phyloP scores from a whole-genome alignment of 2,797 vertebrate genomes.

The Squalus acanthias region DNA sequence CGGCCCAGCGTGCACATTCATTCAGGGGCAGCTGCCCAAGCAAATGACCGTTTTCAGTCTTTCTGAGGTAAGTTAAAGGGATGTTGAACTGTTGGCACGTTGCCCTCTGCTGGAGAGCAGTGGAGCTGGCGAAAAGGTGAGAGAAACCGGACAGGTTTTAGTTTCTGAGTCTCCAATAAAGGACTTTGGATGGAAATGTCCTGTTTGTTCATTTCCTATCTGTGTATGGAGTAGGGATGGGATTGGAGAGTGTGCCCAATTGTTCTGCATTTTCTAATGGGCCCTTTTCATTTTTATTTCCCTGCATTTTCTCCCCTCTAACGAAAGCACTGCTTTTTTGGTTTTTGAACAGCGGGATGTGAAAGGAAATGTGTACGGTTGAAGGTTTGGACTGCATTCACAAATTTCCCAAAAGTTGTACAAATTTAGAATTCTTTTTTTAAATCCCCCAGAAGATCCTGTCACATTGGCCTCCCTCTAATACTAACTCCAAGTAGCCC shows the following conservation, averaged over 20 bases:
- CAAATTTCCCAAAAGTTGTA: background rate
- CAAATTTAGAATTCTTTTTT: background rate
- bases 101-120: constrained; percentile 17
- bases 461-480: no score
- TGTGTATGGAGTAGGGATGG: background rate
- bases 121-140: background rate
- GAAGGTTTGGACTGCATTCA: background rate
- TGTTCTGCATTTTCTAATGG: background rate
- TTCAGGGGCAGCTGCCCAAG: background rate
- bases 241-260: background rate
- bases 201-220: background rate
- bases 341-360: no score
- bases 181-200: background rate
- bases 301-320: no score
- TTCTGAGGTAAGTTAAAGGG: background rate
- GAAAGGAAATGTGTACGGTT: background rate
- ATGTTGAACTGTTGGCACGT: background rate
- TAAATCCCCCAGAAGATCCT: background rate
- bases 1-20: no score
- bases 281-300: background rate
- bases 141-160: background rate
- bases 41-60: background rate
- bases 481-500: no score
- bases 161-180: background rate
- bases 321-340: background rate